A percentile compares a stretch with the other conserved stretches of the same genome.
Evolutionary conservation across 2,797 vertebrate genomes (phyloP).

Genomic region (Huso huso): DNA sequence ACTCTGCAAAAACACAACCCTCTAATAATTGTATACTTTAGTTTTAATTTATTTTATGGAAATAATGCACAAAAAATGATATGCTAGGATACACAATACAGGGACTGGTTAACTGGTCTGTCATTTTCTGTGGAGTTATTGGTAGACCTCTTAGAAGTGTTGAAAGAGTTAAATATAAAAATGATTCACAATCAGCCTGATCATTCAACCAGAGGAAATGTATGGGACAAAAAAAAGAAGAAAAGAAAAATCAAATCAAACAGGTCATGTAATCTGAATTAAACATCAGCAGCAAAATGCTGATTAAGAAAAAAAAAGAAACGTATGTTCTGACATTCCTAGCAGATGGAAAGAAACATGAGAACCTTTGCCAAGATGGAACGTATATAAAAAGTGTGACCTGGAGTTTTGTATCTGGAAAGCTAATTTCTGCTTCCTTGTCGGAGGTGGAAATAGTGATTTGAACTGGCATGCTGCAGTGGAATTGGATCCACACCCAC

Average conservation of each 20-base stretch:
- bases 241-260: not conserved
- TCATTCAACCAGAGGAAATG: not conserved
- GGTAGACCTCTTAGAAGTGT: too few species aligned
- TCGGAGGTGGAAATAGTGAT: slow-evolving; percentile 54
- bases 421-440: slow-evolving; percentile 47
- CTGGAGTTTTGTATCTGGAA: slow-evolving; percentile 46
- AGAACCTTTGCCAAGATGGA: slow-evolving; percentile 33
- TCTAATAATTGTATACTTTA: too few species aligned
- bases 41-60: too few species aligned
- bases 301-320: not conserved
- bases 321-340: slow-evolving; percentile 9
- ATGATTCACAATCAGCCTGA: too few species aligned
- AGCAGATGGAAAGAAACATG: slow-evolving; percentile 17
- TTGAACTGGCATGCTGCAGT: slow-evolving; percentile 53
- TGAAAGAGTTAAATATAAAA: too few species aligned
- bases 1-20: too few species aligned
- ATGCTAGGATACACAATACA: too few species aligned
- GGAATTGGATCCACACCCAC: slow-evolving; percentile 38
- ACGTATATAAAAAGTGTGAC: slow-evolving; percentile 35
- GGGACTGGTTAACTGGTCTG: too few species aligned
- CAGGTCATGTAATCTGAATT: not conserved
- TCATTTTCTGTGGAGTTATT: too few species aligned
- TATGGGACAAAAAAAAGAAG: not conserved
- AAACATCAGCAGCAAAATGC: not conserved
- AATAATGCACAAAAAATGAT: too few species aligned